Percentiles rank a stretch among this genome's conserved stretches.
These are phyloP conservation scores for Acleris cristana DNA, from an alignment of 2,888 invertebrate genomes.

Conservation along the genomic window DNA sequence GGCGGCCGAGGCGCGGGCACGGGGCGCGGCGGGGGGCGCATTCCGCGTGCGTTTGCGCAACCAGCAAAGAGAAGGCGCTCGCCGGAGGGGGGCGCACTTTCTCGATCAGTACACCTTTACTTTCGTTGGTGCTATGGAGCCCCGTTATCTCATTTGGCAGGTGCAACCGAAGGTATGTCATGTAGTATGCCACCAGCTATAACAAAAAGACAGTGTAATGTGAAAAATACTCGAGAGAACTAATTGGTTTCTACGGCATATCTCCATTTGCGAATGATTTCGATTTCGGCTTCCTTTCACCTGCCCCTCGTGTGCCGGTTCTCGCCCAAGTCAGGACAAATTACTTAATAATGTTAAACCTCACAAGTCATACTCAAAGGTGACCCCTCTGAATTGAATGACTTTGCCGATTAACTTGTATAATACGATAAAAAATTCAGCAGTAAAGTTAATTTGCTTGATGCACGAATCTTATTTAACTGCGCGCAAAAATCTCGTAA, in stretches of 20 bases:
- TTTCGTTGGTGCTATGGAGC: conserved; percentile 73
- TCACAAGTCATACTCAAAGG: not conserved
- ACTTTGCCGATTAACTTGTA: too few relatives aligned
- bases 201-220: not conserved
- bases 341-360: too few relatives aligned
- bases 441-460: too few relatives aligned
- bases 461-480: too few relatives aligned
- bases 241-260: too few relatives aligned
- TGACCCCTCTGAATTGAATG: not conserved
- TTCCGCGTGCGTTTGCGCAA: conserved; percentile 74
- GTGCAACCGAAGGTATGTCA: conserved; percentile 56
- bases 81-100: conserved; percentile 66
- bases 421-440: too few relatives aligned
- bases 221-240: not conserved
- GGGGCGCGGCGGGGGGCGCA: conserved; percentile 39
- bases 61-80: conserved; percentile 72
- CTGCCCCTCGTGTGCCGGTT: too few relatives aligned
- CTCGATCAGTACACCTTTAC: conserved; percentile 77
- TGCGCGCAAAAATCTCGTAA: too few relatives aligned
- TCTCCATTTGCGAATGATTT: too few relatives aligned
- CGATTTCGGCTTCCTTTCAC: too few relatives aligned
- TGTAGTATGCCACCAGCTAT: conserved; percentile 5
- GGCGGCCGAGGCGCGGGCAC: conserved; percentile 33
- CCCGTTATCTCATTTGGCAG: conserved; percentile 81
- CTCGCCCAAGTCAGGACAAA: too few relatives aligned